Base-by-base conservation (phyloP, 2,888 invertebrate species). In the Tetheella fluctuosa region DNA sequence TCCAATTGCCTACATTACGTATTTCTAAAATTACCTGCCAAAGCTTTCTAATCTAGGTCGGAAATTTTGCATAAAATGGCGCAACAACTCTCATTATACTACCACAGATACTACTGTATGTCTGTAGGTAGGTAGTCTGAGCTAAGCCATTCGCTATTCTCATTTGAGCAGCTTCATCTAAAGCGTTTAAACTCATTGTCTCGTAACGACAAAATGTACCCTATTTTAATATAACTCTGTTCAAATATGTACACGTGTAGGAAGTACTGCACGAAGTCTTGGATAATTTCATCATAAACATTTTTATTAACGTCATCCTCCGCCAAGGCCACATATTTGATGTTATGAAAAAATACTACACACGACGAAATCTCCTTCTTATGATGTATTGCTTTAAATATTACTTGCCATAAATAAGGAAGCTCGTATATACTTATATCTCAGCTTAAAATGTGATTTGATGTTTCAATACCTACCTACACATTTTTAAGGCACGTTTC, bases 131-230 rank as follows among this genome's bases (percentile, higher is more conserved):
- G 30, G 30, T 8, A 30, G 1, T 1, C 8, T 1, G 1, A n/a
- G 7, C 48, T 20, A 10, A 8, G 17, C 10, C 20, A 48, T 42
- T 10, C 17, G 42, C 42, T 6, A 39, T 12, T 30, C 2, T 48
- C 10, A 17, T 10, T 10, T 2, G 48, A 48, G 48, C 20, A 65
- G 71, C 63, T 70, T 59, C 62, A 69, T 71, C 70, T 70, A 73
- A 71, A 69, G 59, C 69, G 66, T 67, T 74, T 72, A 73, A 72
- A 69, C 77, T 58, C 69, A 69, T 58, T 59, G 57, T 58, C 23
- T 57, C 62, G 63, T 67, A 67, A 34, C 1, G 34, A 34, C 13
- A 34, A 68, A 65, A 69, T 70, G 15, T 10, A 6, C 1, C 15
- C 8, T 8, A 48, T n/a, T 48, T 48, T 48, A 48, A 48, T 48